Base-by-base conservation (phyloP, 2,888 invertebrate genomes). In the Mythimna pallens region DNA sequence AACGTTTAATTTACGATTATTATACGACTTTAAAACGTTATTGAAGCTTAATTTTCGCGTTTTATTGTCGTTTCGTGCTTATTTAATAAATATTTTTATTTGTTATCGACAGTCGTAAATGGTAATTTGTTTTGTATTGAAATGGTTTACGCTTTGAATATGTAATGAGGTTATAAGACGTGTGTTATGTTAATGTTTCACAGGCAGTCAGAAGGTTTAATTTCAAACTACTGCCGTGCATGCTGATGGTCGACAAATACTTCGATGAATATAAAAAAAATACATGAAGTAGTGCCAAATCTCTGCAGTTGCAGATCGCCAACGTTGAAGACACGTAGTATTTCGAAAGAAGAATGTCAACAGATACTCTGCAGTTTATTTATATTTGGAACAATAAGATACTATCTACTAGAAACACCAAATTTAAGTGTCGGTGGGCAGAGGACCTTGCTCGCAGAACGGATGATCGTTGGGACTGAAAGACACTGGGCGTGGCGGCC, bases 11-110 rank as follows among this genome's bases (percentile, higher is more conserved):
- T 94, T 94, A 94, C 92, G 93, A 89, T 92, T 91, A 92, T 91
- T 87, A 87, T 87, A 69, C 87, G 86, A 91, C 89, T 91, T 91
- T 89, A 88, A 89, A 90, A 91, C 88, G 92, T 92, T 92, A 91
- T 91, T 89, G 89, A 87, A 88, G 90, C 89, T 92, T 92, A 91
- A 93, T 93, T 91, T 91, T 89, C 86, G 89, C 89, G 87, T 93
- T 93, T 93, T 92, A 94, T 91, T 91, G 88, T 88, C 90, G 88
- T 87, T 92, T 89, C 90, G 90, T 90, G 92, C 90, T 92, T 91
- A 90, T 91, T 91, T 90, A 91, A 92, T 92, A 92, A 90, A 89
- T 88, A 86, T 83, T 84, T 85, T 84, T 83, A 81, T 83, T 85
- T 81, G 85, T 78, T 76, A 82, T 83, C 78, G 80, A 80, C 70